Percentiles rank a stretch among this genome's conserved stretches.
phyloP scores from a whole-genome alignment of 2,797 vertebrate genomes.

The Melanotaenia maccullochi region DNA sequence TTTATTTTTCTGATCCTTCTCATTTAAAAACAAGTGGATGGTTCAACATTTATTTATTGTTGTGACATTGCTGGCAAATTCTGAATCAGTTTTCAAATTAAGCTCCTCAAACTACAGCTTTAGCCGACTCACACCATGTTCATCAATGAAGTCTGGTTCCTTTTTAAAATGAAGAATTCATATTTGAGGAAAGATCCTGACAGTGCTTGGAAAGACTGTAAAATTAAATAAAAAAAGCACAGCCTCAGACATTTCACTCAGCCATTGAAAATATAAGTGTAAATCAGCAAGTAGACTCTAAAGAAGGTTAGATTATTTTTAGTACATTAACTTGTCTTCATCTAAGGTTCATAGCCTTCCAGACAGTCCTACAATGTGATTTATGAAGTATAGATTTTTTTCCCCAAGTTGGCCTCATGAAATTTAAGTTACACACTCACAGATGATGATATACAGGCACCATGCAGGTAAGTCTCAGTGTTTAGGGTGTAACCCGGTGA shows the following conservation, averaged over 20 bases:
- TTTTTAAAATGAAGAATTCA: constrained; percentile 12
- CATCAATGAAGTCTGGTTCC: neutral
- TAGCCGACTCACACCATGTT: neutral
- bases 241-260: neutral
- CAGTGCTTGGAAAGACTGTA: neutral
- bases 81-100: neutral
- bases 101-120: neutral
- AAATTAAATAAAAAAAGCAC: neutral
- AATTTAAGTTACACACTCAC: constrained; percentile 10
- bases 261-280: neutral
- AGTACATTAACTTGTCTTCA: neutral
- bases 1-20: neutral
- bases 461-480: constrained; percentile 27
- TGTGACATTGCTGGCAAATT: neutral
- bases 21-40: constrained; percentile 4
- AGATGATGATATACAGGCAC: neutral
- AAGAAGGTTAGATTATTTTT: neutral
- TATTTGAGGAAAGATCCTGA: neutral
- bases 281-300: neutral
- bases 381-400: neutral
- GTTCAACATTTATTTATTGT: neutral
- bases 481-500: constrained; percentile 32
- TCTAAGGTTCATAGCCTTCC: neutral
- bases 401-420: constrained; percentile 2
- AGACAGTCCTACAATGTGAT: constrained; percentile 5